Evolutionary conservation across 2,113 vertebrate species (phyloP).

Genomic region (Megalops atlanticus): DNA sequence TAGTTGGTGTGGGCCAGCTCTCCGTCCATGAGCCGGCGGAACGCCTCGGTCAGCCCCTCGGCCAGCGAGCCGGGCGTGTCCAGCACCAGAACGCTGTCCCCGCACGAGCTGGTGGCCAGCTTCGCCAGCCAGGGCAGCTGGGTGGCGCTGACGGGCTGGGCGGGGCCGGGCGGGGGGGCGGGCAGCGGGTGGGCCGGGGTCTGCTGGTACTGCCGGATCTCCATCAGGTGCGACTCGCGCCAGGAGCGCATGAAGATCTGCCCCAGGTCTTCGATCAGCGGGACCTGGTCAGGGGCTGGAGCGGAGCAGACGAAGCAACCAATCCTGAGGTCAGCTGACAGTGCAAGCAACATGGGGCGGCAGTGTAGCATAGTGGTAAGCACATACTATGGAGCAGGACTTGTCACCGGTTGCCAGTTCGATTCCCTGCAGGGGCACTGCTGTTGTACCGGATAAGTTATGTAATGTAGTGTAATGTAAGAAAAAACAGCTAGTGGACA

Average conservation of each 20-base stretch:
- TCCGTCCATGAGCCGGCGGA: constrained; percentile 82
- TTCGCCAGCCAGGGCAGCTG: constrained; percentile 96
- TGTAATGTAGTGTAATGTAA: too few species aligned
- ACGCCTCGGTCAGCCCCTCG: constrained; percentile 88
- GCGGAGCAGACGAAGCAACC: background rate
- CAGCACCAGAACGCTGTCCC: constrained; percentile 83
- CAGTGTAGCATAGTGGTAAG: too few species aligned
- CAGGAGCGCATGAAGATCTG: constrained; percentile 96
- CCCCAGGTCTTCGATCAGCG: constrained; percentile 92
- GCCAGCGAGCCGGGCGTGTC: constrained; percentile 84
- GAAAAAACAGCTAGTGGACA: too few species aligned
- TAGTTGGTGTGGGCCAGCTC: constrained; percentile 86
- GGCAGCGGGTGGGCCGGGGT: constrained; percentile 61
- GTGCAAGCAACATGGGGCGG: background rate
- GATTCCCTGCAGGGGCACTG: too few species aligned
- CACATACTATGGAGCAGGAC: too few species aligned
- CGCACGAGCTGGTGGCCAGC: constrained; percentile 89
- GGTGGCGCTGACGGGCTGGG: constrained; percentile 76
- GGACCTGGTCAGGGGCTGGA: constrained; percentile 88
- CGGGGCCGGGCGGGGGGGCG: constrained; percentile 62
- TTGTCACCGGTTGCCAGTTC: too few species aligned
- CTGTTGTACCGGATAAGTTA: too few species aligned
- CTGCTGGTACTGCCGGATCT: constrained; percentile 90
- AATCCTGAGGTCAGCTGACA: background rate
- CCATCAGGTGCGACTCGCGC: constrained; percentile 88